Conservation (phyloP, 2,888 invertebrate genomes). For the Blastobasis adustella region DNA sequence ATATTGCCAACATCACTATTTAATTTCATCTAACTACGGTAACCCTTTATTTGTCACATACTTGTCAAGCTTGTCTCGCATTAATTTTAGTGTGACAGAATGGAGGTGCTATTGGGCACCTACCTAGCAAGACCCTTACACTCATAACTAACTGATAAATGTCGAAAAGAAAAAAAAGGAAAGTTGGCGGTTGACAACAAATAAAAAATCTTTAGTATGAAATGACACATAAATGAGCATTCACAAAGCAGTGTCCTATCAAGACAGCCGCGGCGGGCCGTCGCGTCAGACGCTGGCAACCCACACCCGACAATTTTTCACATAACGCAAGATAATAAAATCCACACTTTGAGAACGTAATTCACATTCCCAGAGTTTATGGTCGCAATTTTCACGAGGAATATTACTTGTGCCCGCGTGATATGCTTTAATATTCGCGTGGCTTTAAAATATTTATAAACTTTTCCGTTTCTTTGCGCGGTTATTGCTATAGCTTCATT, state of each 20-base stretch:
- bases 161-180: too few relatives aligned
- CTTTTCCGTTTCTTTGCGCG: constrained; percentile 38
- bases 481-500: constrained; percentile 31
- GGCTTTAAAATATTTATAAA: constrained; percentile 68
- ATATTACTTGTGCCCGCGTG: constrained; percentile 56
- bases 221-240: too few relatives aligned
- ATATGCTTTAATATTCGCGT: constrained; percentile 64
- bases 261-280: not conserved
- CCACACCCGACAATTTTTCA: constrained; percentile 40
- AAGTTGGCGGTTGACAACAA: too few relatives aligned
- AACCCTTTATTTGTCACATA: too few relatives aligned
- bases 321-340: constrained; percentile 58
- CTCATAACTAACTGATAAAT: too few relatives aligned
- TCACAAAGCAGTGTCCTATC: not conserved
- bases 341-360: constrained; percentile 61
- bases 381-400: constrained; percentile 57
- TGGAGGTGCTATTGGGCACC: too few relatives aligned
- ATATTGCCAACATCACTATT: too few relatives aligned
- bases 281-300: not conserved
- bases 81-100: too few relatives aligned
- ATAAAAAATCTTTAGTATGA: too few relatives aligned
- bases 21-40: too few relatives aligned
- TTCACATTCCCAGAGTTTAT: constrained; percentile 60
- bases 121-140: too few relatives aligned
- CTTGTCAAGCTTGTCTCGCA: too few relatives aligned